Percentiles rank a stretch among this genome's conserved stretches.
Evolutionary conservation across 2,797 vertebrate species (phyloP).

Genomic region (Sylvilagus floridanus): DNA sequence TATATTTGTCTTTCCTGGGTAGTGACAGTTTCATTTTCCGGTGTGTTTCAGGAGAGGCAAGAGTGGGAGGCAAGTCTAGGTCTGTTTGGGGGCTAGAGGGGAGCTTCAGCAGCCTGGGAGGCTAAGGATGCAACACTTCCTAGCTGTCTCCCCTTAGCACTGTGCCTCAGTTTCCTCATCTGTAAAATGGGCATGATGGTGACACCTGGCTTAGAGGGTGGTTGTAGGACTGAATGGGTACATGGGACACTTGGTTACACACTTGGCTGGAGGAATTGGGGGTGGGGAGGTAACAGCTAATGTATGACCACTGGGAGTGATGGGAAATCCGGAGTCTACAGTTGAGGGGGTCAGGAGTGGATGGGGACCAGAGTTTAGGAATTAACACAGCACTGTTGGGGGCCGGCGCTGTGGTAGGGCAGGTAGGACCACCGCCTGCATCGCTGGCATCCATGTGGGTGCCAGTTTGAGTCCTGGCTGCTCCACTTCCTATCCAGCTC

Average conservation of each 20-base stretch:
- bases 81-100: background rate
- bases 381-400: background rate
- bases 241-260: background rate
- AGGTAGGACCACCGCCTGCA: too few relatives aligned
- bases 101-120: background rate
- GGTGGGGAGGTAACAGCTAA: background rate
- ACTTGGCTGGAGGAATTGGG: too few relatives aligned
- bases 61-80: background rate
- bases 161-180: conserved; percentile 7
- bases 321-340: background rate
- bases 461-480: too few relatives aligned
- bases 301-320: background rate
- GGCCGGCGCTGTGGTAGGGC: too few relatives aligned
- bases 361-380: background rate
- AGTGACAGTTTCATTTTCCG: conserved; percentile 41
- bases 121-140: background rate
- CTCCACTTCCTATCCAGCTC: too few relatives aligned
- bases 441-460: too few relatives aligned
- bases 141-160: background rate
- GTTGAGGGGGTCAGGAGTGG: background rate
- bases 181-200: background rate
- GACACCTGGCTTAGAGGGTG: background rate
- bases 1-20: conserved; percentile 20
- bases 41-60: background rate
- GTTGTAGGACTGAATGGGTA: background rate